Evolutionary conservation across 2,797 vertebrate species (phyloP), one percentile per base, ranked within the genome.

Genomic region (Pseudotriccus pelzelni): DNA sequence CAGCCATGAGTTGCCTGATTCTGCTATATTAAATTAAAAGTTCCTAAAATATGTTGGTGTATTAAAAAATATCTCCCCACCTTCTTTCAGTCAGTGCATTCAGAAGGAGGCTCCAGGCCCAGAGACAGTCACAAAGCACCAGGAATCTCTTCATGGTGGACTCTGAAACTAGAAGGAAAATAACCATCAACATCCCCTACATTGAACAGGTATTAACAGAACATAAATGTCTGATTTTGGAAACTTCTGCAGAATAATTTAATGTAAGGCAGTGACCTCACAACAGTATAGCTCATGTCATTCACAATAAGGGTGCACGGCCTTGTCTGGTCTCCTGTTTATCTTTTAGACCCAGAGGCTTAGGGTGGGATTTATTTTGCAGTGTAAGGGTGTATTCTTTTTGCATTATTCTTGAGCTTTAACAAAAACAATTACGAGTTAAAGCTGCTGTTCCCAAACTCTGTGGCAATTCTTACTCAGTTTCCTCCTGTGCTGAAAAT

Each of bases 61-160:
- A 93, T 90, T 94, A 70, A 94, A 92, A 90, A 95, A 74, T 55
- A 89, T 79, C 74, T 84, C 66, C 95, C 97, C 98, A 99, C 99
- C 99, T 99, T 99, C 99, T 99, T 90, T 98, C 99, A 95, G 98
- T 97, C 80, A 99, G 50, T 58, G 97, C 96, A 95, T 98, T 98
- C 93, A 98, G 96, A 62, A 98, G 96, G 83, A 99, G 97, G 97
- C 98, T 97, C 98, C 98, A 99, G 98, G 98, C 98, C 98, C 99
- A 99, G 92, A 99, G 97, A 97, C 87, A 98, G 90, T 99, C 98
- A 95, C 97, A 98, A 97, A 98, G 97, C 92, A 97, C 97, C 94
- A 96, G 96, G 94, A 98, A 98, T 98, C 96, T 98, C 98, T 98
- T 98, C 99, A 99, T 98, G 97, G 98, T 98, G 90, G 96, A 97